Conservation (phyloP, 1,140 invertebrate species). For the Penaeus japonicus region DNA sequence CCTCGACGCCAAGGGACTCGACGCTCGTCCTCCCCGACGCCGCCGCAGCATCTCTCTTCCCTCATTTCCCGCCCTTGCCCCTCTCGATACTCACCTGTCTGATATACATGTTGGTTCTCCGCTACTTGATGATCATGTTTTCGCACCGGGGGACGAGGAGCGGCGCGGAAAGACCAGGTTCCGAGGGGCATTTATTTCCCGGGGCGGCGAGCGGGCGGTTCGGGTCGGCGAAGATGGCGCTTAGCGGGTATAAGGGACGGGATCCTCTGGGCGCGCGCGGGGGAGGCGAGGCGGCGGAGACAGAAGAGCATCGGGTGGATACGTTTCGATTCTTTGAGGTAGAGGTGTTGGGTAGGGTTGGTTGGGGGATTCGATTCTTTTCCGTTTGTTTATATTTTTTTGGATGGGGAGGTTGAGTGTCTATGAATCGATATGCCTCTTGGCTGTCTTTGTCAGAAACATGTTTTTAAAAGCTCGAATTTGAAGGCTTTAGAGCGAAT, state of each 20-base stretch:
- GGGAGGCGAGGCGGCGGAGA: neutral
- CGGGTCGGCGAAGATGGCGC: slow-evolving; percentile 9
- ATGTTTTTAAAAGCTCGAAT: neutral
- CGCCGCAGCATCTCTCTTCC: neutral
- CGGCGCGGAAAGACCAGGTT: neutral
- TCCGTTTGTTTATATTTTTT: neutral
- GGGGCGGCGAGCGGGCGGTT: no score
- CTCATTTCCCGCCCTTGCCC: neutral
- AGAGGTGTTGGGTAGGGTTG: no score
- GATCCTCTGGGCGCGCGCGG: neutral
- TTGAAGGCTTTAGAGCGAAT: neutral
- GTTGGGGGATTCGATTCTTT: neutral
- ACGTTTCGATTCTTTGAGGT: no score
- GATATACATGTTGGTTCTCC: slow-evolving; percentile 43
- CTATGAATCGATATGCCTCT: slow-evolving; percentile 4
- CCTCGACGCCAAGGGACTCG: neutral
- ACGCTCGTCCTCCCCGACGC: neutral
- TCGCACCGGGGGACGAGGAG: slow-evolving; percentile 8
- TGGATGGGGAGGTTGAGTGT: neutral
- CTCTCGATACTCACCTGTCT: slow-evolving; percentile 38
- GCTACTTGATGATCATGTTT: neutral
- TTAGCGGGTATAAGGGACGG: neutral
- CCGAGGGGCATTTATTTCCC: neutral
- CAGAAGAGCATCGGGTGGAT: slow-evolving; percentile 1
- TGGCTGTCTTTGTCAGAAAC: neutral